These are phyloP conservation scores for Serinus canaria DNA, from an alignment of 2,113 vertebrate species.

Conservation along the genomic window DNA sequence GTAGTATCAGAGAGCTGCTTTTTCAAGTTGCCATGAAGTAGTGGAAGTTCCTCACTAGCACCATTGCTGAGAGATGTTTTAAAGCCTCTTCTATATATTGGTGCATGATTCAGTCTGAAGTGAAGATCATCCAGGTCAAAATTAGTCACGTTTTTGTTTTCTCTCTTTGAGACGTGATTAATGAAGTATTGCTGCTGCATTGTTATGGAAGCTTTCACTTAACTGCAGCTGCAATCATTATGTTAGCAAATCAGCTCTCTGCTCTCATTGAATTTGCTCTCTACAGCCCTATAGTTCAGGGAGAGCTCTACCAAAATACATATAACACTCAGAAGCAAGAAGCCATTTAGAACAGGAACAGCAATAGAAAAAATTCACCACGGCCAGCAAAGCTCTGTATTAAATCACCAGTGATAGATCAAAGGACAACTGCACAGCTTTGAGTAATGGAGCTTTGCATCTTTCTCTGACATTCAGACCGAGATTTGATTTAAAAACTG, in stretches of 20 bases:
- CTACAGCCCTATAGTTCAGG: not conserved
- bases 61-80: not conserved
- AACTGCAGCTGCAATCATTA: slow-evolving; percentile 2
- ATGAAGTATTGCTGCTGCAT: not conserved
- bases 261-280: not conserved
- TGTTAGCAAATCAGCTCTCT: not conserved
- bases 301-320: not conserved
- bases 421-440: slow-evolving; percentile 34
- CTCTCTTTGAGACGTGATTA: not conserved
- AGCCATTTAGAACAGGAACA: slow-evolving; percentile 15
- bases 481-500: slow-evolving; percentile 40
- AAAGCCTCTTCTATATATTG: not conserved
- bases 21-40: not conserved
- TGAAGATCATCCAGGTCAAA: not conserved
- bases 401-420: slow-evolving; percentile 41
- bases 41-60: fast-evolving
- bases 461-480: not conserved
- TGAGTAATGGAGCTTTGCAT: slow-evolving; percentile 38
- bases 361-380: not conserved
- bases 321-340: not conserved
- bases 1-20: not conserved
- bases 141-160: not conserved
- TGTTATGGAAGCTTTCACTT: not conserved
- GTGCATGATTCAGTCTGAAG: not conserved
- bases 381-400: not conserved